phyloP scores from a whole-genome alignment of 2,888 invertebrate species.

The Phengaris alcon region DNA sequence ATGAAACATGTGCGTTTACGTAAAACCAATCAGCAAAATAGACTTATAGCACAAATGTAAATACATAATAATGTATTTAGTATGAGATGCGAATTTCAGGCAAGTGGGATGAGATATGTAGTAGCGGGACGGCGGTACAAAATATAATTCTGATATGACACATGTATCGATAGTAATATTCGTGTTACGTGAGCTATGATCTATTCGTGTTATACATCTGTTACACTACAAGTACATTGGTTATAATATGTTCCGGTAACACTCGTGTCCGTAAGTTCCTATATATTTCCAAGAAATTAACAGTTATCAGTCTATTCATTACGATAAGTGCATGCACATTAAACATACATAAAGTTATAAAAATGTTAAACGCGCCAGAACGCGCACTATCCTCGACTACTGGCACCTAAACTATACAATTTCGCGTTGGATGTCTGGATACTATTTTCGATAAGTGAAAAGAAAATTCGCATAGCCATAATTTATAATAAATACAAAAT shows the following conservation, averaged over 20 bases:
- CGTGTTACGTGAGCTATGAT: slow-evolving; percentile 35
- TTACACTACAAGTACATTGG: slow-evolving; percentile 36
- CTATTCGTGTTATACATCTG: slow-evolving; percentile 38
- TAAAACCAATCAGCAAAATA: slow-evolving; percentile 5
- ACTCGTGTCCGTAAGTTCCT: slow-evolving; percentile 29
- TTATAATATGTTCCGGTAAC: slow-evolving; percentile 28
- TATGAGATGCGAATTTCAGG: slow-evolving; percentile 20
- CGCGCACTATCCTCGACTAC: slow-evolving; percentile 44
- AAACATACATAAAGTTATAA: slow-evolving; percentile 34
- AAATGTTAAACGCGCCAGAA: slow-evolving; percentile 43
- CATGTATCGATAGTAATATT: slow-evolving; percentile 21
- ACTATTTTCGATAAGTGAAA: slow-evolving; percentile 54
- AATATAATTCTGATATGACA: slow-evolving; percentile 40
- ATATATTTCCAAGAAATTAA: slow-evolving; percentile 54
- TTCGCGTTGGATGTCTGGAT: slow-evolving; percentile 32
- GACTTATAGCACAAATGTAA: neutral
- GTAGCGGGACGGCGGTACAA: slow-evolving; percentile 62
- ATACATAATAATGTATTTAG: neutral
- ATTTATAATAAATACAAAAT: slow-evolving; percentile 67
- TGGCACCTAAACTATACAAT: slow-evolving; percentile 62
- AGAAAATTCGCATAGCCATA: slow-evolving; percentile 75
- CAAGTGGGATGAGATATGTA: slow-evolving; percentile 58
- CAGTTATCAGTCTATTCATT: slow-evolving; percentile 68
- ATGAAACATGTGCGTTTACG: neutral
- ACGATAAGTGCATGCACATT: slow-evolving; percentile 29